These are phyloP conservation scores for Orthonyx spaldingii DNA, from an alignment of 2,113 vertebrate species.

Conservation along the genomic window DNA sequence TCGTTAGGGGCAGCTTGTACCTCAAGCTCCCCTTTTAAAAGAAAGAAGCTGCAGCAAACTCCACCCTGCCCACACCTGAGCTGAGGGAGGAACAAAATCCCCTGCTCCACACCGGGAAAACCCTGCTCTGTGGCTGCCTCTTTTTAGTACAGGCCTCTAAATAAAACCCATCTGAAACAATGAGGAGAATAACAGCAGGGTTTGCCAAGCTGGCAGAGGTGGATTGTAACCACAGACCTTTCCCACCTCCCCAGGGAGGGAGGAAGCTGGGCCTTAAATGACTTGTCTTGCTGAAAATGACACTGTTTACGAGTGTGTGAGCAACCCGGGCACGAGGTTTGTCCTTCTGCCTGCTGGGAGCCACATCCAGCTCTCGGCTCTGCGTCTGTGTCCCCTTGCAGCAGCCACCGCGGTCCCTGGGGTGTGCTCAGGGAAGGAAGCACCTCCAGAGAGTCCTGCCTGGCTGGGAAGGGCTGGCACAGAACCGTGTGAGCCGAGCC, in stretches of 20 bases:
- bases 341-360: neutral
- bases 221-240: neutral
- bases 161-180: neutral
- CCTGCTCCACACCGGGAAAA: neutral
- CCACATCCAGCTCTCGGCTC: neutral
- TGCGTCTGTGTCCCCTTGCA: neutral
- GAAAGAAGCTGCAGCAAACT: neutral
- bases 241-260: neutral
- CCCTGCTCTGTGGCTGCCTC: fast-evolving
- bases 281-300: neutral
- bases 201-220: neutral
- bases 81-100: neutral
- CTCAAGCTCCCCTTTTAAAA: neutral
- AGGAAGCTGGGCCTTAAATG: neutral
- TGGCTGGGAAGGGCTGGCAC: neutral
- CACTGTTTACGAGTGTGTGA: neutral
- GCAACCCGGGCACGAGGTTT: neutral
- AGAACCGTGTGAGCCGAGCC: fast-evolving
- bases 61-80: slow-evolving; percentile 24
- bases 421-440: neutral
- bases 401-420: neutral
- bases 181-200: neutral
- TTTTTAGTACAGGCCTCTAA: neutral
- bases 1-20: neutral
- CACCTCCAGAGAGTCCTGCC: neutral